These are phyloP conservation scores for Aphis gossypii DNA, from an alignment of 1,140 invertebrate species.

Conservation along the genomic window DNA sequence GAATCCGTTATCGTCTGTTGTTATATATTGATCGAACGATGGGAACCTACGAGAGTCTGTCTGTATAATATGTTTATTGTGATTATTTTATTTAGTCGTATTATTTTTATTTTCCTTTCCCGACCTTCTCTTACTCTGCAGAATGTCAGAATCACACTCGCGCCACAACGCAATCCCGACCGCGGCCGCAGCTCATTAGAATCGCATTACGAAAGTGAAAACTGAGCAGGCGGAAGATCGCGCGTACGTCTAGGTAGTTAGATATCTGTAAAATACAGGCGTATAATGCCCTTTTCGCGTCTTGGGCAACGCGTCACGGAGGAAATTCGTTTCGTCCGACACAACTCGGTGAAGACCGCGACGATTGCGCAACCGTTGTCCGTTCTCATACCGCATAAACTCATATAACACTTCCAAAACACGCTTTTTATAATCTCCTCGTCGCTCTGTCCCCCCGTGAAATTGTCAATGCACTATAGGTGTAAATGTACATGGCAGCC, in stretches of 20 bases:
- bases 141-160: background rate
- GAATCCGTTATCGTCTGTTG: constrained; percentile 18
- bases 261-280: background rate
- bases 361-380: background rate
- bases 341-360: background rate
- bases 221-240: constrained; percentile 39
- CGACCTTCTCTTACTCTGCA: background rate
- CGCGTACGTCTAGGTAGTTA: background rate
- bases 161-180: background rate
- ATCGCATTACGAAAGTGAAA: constrained; percentile 54
- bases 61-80: constrained; percentile 6
- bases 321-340: constrained; percentile 47
- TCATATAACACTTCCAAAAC: background rate
- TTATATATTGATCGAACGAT: constrained; percentile 52
- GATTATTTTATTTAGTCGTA: constrained; percentile 16
- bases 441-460: constrained; percentile 1
- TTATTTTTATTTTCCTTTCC: background rate
- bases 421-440: background rate
- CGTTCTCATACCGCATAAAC: too few species aligned
- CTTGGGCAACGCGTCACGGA: constrained; percentile 25
- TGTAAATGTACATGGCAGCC: background rate
- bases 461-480: background rate
- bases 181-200: background rate
- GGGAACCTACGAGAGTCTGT: constrained; percentile 29
- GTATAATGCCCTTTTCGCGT: constrained; percentile 32